These are phyloP conservation scores for Spondyliosoma cantharus DNA, from an alignment of 2,797 vertebrate genomes.

Conservation along the genomic window DNA sequence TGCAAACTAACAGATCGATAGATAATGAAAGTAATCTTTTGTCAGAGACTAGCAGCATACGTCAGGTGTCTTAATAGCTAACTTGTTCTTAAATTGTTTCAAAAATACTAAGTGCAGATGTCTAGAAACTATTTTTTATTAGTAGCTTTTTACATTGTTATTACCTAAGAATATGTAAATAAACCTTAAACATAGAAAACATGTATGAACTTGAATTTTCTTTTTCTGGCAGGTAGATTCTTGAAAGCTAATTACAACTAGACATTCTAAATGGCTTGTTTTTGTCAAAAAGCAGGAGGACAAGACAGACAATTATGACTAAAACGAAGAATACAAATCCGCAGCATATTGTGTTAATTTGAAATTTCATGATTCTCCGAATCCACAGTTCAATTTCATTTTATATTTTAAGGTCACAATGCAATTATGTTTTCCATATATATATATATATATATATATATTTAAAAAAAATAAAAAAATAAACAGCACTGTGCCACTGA, in stretches of 20 bases:
- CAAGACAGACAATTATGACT: background rate
- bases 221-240: background rate
- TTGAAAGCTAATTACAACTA: background rate
- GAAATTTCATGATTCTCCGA: too few relatives aligned
- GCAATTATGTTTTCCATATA: too few relatives aligned
- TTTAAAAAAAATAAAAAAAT: too few relatives aligned
- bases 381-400: too few relatives aligned
- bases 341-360: background rate
- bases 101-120: background rate
- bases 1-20: too few relatives aligned
- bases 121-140: background rate
- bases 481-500: too few relatives aligned
- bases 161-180: background rate
- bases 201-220: background rate
- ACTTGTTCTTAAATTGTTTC: too few relatives aligned
- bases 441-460: too few relatives aligned
- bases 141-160: background rate
- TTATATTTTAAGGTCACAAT: too few relatives aligned
- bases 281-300: background rate
- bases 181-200: background rate
- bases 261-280: background rate
- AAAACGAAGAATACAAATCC: background rate
- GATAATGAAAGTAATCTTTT: too few relatives aligned
- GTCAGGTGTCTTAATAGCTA: too few relatives aligned
- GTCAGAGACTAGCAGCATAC: too few relatives aligned